These are phyloP conservation scores for Dynastes hyllus DNA, from an alignment of 2,888 invertebrate species.

Conservation along the genomic window DNA sequence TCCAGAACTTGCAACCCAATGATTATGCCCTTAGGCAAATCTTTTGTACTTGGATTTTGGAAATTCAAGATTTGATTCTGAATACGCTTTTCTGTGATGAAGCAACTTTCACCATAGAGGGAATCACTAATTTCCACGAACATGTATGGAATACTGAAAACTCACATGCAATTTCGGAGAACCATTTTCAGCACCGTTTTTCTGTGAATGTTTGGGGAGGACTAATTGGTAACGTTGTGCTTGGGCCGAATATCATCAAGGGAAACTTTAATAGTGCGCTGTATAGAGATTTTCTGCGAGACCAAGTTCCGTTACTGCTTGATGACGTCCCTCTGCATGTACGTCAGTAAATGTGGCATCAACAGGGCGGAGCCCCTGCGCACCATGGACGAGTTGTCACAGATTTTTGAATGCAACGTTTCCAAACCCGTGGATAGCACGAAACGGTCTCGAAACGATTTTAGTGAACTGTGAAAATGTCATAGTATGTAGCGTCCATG, in stretches of 20 bases:
- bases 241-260: background rate
- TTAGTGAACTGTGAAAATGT: background rate
- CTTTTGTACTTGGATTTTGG: background rate
- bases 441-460: background rate
- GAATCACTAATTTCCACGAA: background rate
- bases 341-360: background rate
- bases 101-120: background rate
- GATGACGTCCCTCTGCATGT: background rate
- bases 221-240: background rate
- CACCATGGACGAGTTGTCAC: too few species aligned
- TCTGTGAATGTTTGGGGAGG: background rate
- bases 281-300: background rate
- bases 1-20: background rate
- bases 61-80: background rate
- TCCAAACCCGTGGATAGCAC: too few species aligned
- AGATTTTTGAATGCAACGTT: too few species aligned
- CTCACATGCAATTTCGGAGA: conserved; percentile 1
- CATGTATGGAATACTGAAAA: background rate
- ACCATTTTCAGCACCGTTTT: conserved; percentile 7
- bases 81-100: background rate
- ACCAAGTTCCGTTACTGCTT: background rate
- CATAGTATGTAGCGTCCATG: too few species aligned
- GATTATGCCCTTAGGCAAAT: conserved; percentile 1
- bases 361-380: too few species aligned
- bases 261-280: background rate